Evolutionary conservation across 2,113 vertebrate genomes (phyloP), one percentile per base, ranked within the genome.

Genomic region (Chelonoidis abingdonii): DNA sequence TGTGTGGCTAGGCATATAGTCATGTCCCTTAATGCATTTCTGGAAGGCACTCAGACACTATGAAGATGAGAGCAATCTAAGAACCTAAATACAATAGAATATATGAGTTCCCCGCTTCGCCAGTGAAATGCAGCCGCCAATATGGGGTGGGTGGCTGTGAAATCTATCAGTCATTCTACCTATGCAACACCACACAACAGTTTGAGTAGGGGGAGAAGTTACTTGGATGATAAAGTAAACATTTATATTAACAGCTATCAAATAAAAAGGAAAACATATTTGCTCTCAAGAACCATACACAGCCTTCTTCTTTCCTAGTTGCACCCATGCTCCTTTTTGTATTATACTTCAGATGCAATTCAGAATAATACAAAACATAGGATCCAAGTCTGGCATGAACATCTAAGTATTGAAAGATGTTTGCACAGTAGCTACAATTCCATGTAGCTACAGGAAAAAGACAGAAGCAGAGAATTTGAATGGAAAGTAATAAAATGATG

Each of bases 291-390:
- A 95, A 75, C 35, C 24, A 52, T 22, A 83, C 2, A 75, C 62
- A 13, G 35, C 44, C 25, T 79, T 29, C 24, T 3, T 88, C 4
- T 38, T 95, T 76, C 25, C 90, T 56, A 84, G 41, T 52, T 92
- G 80, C 81, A 86, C 1, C 21, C 35, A 16, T 1, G 3, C 85
- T n/a, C 13, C 22, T n/a, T 83, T 95, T 54, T 80, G 69, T 69
- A 44, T 76, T 87, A 47, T 24, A 91, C 91, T 41, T 78, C 86
- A 79, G 29, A 80, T 9, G 10, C 76, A 59, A 29, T 29, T 72
- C 80, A 89, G 47, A 87, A 21, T 69, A 88, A 80, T 85, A 92
- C 59, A 83, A 87, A 80, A 82, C 3, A 12, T 35, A 87, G 85
- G 89, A 86, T 56, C 27, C 54, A 90, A 89, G 90, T 44, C 49